Evolutionary conservation across 2,797 vertebrate species (phyloP), one percentile per base, ranked within the genome.

Genomic region (Aldrovandia affinis): DNA sequence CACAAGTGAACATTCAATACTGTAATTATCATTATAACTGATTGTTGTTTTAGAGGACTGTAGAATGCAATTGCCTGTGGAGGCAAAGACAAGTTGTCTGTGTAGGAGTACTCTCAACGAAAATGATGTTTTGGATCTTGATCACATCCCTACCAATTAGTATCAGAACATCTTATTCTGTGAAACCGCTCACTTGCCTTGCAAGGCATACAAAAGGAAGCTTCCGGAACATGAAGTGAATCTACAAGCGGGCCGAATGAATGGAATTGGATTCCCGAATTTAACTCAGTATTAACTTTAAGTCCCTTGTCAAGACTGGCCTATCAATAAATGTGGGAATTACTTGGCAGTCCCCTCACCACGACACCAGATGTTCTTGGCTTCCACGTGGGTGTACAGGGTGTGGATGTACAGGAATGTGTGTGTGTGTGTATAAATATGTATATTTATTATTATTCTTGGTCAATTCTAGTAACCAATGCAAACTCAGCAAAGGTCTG

Each of bases 281-380:
- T 28, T 30, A 14, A 65, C 8, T 65, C 10, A 33, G 63, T 14
- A 30, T 70, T 70, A 36, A 70, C 33, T 70, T 33, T 2, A 70
- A 33, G 14, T 36, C 30, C 15, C 33, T 18, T 33, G 30, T 33
- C 65, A 36, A 70, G 65, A 36, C 15, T 10, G 2, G 14, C 8
- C 15, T 57, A n/a, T 73, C 33, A 39, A 55, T 47, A 81, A 73
- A 73, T n/a, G 28, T 50, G 25, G 33, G 80, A 85, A 77, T 81
- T 61, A 36, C 42, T 77, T 75, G 54, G 84, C 55, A 82, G 68
- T 59, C 65, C 42, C 39, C 30, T 42, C 80, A 80, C 47, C 54
- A 82, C 63, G 80, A 78, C 68, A 81, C 63, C 80, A 78, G 52
- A 81, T 81, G 50, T 78, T 82, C 75, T n/a, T n/a, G n/a, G 12